Evolutionary conservation across 2,113 vertebrate species (phyloP).

Genomic region (Osmerus eperlanus): DNA sequence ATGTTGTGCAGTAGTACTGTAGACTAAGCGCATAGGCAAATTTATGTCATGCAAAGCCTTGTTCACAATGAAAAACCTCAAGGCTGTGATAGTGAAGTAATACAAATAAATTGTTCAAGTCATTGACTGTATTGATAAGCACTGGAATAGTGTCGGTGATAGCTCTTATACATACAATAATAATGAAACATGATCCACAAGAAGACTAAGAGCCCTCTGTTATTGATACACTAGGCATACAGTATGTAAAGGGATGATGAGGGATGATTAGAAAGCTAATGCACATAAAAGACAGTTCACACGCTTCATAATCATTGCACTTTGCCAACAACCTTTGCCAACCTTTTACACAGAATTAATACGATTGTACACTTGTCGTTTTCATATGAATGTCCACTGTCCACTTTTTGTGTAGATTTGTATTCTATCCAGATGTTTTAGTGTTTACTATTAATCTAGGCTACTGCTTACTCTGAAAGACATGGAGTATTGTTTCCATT

Average conservation of each 20-base stretch:
- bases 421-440: too few species aligned
- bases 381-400: too few species aligned
- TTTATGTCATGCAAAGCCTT: conserved; percentile 4
- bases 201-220: conserved; percentile 51
- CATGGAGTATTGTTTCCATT: too few species aligned
- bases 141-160: conserved; percentile 27
- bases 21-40: conserved; percentile 1
- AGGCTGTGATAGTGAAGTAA: neutral
- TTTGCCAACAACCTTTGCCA: too few species aligned
- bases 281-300: too few species aligned
- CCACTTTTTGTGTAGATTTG: too few species aligned
- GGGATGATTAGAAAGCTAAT: neutral
- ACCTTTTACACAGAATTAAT: too few species aligned
- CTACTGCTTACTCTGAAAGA: too few species aligned
- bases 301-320: too few species aligned
- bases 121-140: conserved; percentile 38
- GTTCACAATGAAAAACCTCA: neutral
- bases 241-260: conserved; percentile 44
- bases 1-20: neutral
- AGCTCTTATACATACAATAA: conserved; percentile 60
- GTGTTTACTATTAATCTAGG: too few species aligned
- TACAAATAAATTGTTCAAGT: conserved; percentile 27
- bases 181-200: conserved; percentile 51
- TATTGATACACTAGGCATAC: conserved; percentile 54
- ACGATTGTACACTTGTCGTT: too few species aligned